A percentile compares a stretch with the other conserved stretches of the same genome.
These are phyloP conservation scores for Ciconia nigra DNA, from an alignment of 2,797 vertebrate genomes.

Conservation along the genomic window DNA sequence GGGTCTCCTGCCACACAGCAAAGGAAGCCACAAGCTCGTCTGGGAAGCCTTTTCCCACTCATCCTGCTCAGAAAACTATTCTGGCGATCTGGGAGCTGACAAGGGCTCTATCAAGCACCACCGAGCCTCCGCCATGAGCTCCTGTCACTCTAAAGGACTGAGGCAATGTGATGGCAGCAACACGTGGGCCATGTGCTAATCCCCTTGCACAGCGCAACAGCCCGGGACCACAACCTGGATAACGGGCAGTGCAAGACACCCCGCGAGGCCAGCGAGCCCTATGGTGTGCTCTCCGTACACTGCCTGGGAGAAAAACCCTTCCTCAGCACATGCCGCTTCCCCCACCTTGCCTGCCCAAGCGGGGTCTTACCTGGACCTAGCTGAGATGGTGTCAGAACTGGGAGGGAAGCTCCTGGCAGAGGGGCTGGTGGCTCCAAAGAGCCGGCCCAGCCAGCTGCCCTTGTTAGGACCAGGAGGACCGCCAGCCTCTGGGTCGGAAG, in stretches of 20 bases:
- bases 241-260: rapidly evolving
- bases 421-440: constrained; percentile 53
- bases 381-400: neutral
- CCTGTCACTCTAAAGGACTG: neutral
- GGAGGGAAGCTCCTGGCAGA: neutral
- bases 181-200: rapidly evolving
- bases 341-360: neutral
- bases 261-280: rapidly evolving
- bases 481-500: neutral
- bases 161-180: rapidly evolving
- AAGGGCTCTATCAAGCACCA: rapidly evolving
- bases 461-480: neutral
- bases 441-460: constrained; percentile 46
- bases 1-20: constrained; percentile 79
- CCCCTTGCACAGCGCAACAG: neutral
- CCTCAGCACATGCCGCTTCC: rapidly evolving
- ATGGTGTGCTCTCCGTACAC: rapidly evolving
- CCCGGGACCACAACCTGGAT: too few relatives aligned
- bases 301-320: neutral
- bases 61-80: neutral
- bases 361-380: constrained; percentile 63
- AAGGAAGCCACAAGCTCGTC: neutral
- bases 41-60: neutral
- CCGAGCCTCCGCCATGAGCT: rapidly evolving
- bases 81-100: rapidly evolving